Evolutionary conservation across 2,888 invertebrate species (phyloP).

Genomic region (Biston betularia): DNA sequence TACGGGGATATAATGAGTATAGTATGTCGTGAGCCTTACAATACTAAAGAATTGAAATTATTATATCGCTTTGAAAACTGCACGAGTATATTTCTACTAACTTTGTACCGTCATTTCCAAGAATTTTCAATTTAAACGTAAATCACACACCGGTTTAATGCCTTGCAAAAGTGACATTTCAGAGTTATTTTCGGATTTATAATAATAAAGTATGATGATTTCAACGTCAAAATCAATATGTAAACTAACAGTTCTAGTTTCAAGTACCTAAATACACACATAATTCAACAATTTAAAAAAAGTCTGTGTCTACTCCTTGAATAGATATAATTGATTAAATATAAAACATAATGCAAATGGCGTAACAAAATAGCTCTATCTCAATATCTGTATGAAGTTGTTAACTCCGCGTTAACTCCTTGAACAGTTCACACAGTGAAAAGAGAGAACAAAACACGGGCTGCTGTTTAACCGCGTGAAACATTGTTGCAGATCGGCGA

Average conservation of each 20-base stretch:
- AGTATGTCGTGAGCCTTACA: neutral
- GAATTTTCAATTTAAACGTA: no score
- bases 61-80: no score
- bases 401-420: slow-evolving; percentile 58
- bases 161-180: no score
- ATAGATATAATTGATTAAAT: slow-evolving; percentile 49
- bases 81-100: no score
- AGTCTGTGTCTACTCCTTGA: slow-evolving; percentile 37
- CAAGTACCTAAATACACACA: slow-evolving; percentile 14
- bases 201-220: no score
- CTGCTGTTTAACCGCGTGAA: slow-evolving; percentile 65
- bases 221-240: slow-evolving; percentile 37
- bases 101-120: no score
- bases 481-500: slow-evolving; percentile 92
- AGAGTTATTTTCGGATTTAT: neutral
- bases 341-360: slow-evolving; percentile 53
- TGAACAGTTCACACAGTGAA: slow-evolving; percentile 78
- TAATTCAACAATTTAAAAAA: slow-evolving; percentile 34
- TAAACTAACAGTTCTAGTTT: slow-evolving; percentile 37
- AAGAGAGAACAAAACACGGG: slow-evolving; percentile 61
- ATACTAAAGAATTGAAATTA: neutral
- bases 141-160: no score
- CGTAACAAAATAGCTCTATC: slow-evolving; percentile 56
- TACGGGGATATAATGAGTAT: no score
- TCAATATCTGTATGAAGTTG: slow-evolving; percentile 46